Base-by-base conservation (phyloP, 2,797 vertebrate species). In the Melopsittacus undulatus region DNA sequence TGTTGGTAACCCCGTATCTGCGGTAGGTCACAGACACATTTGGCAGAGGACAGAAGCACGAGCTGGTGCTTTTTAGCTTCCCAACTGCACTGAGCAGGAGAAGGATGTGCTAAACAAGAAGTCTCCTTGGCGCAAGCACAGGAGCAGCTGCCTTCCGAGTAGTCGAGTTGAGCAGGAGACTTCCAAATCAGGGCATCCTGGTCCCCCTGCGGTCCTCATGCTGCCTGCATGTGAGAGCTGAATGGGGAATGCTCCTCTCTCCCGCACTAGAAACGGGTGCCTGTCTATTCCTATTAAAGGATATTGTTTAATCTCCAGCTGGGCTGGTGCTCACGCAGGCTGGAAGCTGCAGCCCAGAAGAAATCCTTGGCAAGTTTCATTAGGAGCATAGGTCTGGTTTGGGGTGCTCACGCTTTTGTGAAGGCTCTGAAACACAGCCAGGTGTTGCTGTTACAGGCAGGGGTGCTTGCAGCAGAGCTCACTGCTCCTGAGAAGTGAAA, bases 131-230 rank as follows among this genome's bases (percentile, higher is more conserved):
- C 92, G 24, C 30, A 29, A 36, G 76, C 0, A 0, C 59, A 63
- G 68, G 40, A 32, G 38, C 40, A 51, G 81, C 48, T 0, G 22
- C 83, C 12, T 84, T 52, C 46, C 0, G 11, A 82, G 80, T 11
- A 40, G 69, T 13, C 0, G 19, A 34, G 24, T 68, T 7, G 8
- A 94, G 67, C 61, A 9, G 43, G 72, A 90, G 48, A 95, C 48
- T 96, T 95, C 96, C 96, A 97, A 94, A 95, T 94, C 72, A 64
- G 94, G 95, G 86, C 94, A 96, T 95, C 64, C 56, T 5, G 0
- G 38, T 46, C 27, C 52, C 16, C 10, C 54, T 2, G 11, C 4
- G 2, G 78, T 59, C 32, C 45, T 6, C 4, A 1, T 0, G 3
- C 59, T 74, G 83, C 61, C 61, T 18, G 48, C 1, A 1, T 24